A percentile compares a stretch with the other conserved stretches of the same genome.
phyloP scores from a whole-genome alignment of 2,888 invertebrate genomes.

The Campopleginae sp. region DNA sequence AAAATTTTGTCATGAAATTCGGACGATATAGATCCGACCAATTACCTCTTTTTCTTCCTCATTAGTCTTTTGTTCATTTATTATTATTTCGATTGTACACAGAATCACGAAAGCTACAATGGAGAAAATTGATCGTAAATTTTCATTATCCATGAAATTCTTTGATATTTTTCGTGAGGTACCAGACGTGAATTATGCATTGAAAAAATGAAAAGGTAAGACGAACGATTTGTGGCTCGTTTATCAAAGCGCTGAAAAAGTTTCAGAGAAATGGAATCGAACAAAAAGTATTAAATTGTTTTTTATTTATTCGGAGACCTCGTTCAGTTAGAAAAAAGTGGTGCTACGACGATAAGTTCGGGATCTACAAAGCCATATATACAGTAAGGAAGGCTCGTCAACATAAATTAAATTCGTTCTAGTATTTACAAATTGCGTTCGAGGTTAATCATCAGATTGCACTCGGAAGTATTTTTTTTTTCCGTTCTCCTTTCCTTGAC shows the following conservation, averaged over 20 bases:
- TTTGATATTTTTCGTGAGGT: conserved; percentile 32
- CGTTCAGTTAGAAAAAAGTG: background rate
- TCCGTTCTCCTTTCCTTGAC: background rate
- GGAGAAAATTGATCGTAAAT: background rate
- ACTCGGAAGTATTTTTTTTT: conserved; percentile 19
- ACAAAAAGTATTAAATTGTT: background rate
- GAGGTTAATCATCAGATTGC: conserved; percentile 50
- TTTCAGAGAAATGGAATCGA: background rate
- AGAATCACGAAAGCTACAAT: background rate
- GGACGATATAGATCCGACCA: conserved; percentile 44
- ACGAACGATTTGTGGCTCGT: background rate
- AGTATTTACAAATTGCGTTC: conserved; percentile 63
- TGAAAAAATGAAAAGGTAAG: background rate
- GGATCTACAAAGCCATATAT: conserved; percentile 53
- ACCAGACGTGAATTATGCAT: background rate
- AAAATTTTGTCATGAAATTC: conserved; percentile 62
- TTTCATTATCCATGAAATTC: background rate
- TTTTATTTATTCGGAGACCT: background rate
- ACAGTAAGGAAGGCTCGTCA: conserved; percentile 49
- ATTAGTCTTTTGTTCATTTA: conserved; percentile 1
- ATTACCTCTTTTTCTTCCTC: conserved; percentile 21
- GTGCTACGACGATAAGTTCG: conserved; percentile 2
- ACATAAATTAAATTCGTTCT: conserved; percentile 67
- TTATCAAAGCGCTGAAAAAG: background rate
- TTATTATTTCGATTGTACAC: background rate